Evolutionary conservation across 2,113 vertebrate genomes (phyloP).

Genomic region (Climacteris rufus): DNA sequence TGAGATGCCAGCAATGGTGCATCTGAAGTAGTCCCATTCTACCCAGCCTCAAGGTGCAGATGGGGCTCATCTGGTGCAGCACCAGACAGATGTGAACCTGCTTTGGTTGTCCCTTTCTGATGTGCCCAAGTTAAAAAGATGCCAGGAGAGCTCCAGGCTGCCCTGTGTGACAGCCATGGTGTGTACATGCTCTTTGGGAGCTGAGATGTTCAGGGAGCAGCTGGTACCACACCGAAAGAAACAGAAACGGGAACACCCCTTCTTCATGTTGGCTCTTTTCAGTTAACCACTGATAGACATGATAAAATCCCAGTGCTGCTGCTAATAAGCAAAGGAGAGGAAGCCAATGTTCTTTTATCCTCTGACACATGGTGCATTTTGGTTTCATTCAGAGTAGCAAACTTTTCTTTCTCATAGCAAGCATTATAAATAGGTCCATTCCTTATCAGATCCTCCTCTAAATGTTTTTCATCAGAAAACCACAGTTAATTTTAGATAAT

Average conservation of each 20-base stretch:
- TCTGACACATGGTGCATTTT: background rate
- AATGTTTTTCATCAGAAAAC: slow-evolving; percentile 81
- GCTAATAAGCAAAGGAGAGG: slow-evolving; percentile 9
- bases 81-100: background rate
- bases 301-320: slow-evolving; percentile 7
- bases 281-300: background rate
- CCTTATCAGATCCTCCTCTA: slow-evolving; percentile 74
- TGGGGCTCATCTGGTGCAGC: background rate
- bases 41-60: accelerated
- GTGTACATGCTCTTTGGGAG: background rate
- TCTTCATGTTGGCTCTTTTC: background rate
- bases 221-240: background rate
- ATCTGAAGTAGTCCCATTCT: background rate
- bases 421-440: slow-evolving; percentile 69
- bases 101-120: background rate
- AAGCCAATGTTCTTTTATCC: background rate
- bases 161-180: accelerated
- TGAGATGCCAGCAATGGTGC: accelerated
- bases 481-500: slow-evolving; percentile 82
- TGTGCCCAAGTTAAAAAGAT: background rate
- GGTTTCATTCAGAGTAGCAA: slow-evolving; percentile 1
- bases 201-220: background rate
- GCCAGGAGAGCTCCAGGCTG: background rate
- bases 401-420: slow-evolving; percentile 12
- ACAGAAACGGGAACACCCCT: background rate